These are phyloP conservation scores for Euplexia lucipara DNA, from an alignment of 2,888 invertebrate genomes.

Conservation along the genomic window DNA sequence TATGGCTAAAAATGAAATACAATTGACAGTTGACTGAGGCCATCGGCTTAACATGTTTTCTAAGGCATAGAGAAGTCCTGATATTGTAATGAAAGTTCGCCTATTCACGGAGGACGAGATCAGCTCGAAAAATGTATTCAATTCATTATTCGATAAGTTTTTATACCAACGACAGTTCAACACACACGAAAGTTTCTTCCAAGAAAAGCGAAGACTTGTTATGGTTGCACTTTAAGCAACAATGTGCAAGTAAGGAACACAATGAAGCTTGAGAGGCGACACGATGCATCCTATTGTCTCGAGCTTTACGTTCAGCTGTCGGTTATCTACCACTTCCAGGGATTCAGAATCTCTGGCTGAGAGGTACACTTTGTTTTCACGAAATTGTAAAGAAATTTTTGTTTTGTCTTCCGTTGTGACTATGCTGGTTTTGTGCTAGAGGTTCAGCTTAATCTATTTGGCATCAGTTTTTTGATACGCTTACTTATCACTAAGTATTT, in stretches of 20 bases:
- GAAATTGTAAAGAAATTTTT: neutral
- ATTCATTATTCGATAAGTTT: too few species aligned
- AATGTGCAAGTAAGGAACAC: conserved; percentile 24
- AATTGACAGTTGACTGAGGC: too few species aligned
- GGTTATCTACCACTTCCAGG: conserved; percentile 16
- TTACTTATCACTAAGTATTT: too few species aligned
- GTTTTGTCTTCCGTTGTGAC: neutral
- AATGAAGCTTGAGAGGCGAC: conserved; percentile 22
- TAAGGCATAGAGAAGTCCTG: too few species aligned
- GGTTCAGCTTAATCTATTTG: too few species aligned
- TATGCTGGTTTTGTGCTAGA: neutral
- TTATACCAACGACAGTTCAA: too few species aligned
- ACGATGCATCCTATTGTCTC: conserved; percentile 28
- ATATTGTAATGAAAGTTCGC: too few species aligned
- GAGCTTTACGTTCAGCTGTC: conserved; percentile 1
- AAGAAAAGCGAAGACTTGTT: conserved; percentile 13
- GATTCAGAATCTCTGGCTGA: neutral
- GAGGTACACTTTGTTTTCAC: conserved; percentile 14
- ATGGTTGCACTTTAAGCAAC: conserved; percentile 16
- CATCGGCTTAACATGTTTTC: too few species aligned
- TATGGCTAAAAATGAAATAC: too few species aligned
- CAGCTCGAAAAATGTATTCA: too few species aligned
- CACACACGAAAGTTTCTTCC: neutral
- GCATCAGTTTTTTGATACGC: too few species aligned
- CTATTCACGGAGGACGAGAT: too few species aligned